Percentiles rank a stretch among this genome's conserved stretches.
Evolutionary conservation across 2,797 vertebrate species (phyloP).

Genomic region (Yasuhikotakia modesta): DNA sequence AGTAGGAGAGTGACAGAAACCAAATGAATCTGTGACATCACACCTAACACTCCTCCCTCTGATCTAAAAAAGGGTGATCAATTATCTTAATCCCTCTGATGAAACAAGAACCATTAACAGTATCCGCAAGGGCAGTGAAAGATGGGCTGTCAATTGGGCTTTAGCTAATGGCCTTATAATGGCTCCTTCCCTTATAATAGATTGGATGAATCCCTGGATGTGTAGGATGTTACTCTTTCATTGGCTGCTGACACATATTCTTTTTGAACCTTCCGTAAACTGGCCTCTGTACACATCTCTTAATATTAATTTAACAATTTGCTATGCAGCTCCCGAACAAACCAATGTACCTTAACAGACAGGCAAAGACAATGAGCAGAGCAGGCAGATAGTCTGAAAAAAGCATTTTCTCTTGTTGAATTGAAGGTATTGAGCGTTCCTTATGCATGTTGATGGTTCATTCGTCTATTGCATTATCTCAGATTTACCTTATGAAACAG

Average conservation of each 20-base stretch:
- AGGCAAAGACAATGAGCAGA: constrained; percentile 47
- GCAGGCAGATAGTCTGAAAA: constrained; percentile 53
- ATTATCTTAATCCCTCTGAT: constrained; percentile 63
- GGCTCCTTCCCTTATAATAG: constrained; percentile 59
- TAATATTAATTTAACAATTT: constrained; percentile 70
- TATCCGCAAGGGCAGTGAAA: constrained; percentile 62
- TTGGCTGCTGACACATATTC: constrained; percentile 27
- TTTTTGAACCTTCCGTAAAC: constrained; percentile 14
- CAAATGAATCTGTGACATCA: constrained; percentile 61
- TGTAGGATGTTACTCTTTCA: constrained; percentile 51
- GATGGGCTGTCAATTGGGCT: constrained; percentile 67
- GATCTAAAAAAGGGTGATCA: constrained; percentile 55
- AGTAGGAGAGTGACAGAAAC: constrained; percentile 60
- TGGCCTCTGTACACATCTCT: constrained; percentile 33
- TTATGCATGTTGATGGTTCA: constrained; percentile 72
- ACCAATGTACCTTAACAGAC: constrained; percentile 43
- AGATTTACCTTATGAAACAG: constrained; percentile 72
- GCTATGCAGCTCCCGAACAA: constrained; percentile 49
- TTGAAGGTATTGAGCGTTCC: constrained; percentile 71
- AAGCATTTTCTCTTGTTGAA: constrained; percentile 74
- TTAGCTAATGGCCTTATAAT: constrained; percentile 67
- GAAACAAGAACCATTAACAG: constrained; percentile 67
- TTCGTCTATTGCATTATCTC: constrained; percentile 74
- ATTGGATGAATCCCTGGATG: constrained; percentile 59
- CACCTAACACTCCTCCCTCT: constrained; percentile 15